phyloP scores from a whole-genome alignment of 2,797 vertebrate species.

The Sylvia borin region DNA sequence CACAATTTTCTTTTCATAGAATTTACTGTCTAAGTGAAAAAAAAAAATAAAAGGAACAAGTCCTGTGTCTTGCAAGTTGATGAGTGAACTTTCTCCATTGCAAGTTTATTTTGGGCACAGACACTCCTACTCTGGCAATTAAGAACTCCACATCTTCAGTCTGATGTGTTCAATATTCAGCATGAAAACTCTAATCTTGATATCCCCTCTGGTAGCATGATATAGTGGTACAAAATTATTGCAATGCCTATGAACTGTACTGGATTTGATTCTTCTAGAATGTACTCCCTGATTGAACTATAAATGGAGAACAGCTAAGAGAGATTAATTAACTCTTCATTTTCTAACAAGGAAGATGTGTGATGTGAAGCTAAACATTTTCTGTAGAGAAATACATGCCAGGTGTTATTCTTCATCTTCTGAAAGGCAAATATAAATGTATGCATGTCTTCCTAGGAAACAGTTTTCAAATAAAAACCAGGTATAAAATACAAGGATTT shows the following conservation, averaged over 20 bases:
- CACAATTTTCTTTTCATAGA: neutral
- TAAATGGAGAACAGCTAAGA: constrained; percentile 36
- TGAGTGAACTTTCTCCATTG: neutral
- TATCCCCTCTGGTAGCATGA: constrained; percentile 24
- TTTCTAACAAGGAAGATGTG: constrained; percentile 20
- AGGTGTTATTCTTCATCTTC: neutral
- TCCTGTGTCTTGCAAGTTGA: neutral
- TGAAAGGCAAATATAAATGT: neutral
- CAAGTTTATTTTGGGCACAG: constrained; percentile 8
- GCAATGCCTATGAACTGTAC: neutral
- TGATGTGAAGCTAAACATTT: constrained; percentile 21
- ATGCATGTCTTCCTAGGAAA: neutral
- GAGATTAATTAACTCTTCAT: constrained; percentile 52
- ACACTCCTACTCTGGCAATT: neutral
- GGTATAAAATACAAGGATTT: neutral
- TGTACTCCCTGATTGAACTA: constrained; percentile 15
- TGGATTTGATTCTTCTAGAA: constrained; percentile 38
- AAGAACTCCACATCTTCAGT: neutral
- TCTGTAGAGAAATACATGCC: neutral
- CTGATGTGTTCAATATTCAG: constrained; percentile 17
- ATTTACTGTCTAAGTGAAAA: neutral
- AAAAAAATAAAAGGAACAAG: neutral
- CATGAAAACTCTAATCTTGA: constrained; percentile 28
- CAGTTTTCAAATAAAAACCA: neutral
- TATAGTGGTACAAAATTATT: constrained; percentile 17